A percentile compares a stretch with the other conserved stretches of the same genome.
Conservation (phyloP, 2,113 vertebrate genomes). For the Atherinomorus stipes region DNA sequence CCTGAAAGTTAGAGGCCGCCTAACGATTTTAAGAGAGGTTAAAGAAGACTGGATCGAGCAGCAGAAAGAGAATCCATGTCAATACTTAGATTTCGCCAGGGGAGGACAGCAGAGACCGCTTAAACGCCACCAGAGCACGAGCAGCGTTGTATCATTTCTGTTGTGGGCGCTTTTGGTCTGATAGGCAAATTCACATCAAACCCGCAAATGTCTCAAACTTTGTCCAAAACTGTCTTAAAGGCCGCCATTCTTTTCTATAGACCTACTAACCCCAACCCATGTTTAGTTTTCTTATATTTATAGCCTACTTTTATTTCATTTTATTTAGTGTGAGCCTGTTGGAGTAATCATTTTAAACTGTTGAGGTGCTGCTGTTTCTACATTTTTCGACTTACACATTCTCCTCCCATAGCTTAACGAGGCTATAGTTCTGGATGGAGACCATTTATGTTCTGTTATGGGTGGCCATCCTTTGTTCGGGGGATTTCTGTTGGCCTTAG, state of each 20-base stretch:
- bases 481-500: no score
- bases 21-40: not conserved
- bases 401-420: no score
- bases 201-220: not conserved
- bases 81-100: not conserved
- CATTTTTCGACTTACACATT: no score
- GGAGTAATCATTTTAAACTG: no score
- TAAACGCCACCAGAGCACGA: accelerated
- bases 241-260: not conserved
- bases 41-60: not conserved
- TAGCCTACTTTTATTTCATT: no score
- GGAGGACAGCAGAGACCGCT: constrained; percentile 72
- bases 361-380: no score
- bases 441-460: no score
- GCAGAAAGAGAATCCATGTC: not conserved
- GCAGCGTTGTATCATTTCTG: not conserved
- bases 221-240: not conserved
- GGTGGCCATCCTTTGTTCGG: no score
- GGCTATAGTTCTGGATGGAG: no score
- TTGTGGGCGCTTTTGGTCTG: constrained; percentile 28
- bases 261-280: no score
- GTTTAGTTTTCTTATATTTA: no score
- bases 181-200: not conserved
- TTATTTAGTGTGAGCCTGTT: no score
- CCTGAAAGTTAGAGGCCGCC: not conserved